These are phyloP conservation scores for Ciconia stormi DNA, from an alignment of 2,113 vertebrate species.

Conservation along the genomic window DNA sequence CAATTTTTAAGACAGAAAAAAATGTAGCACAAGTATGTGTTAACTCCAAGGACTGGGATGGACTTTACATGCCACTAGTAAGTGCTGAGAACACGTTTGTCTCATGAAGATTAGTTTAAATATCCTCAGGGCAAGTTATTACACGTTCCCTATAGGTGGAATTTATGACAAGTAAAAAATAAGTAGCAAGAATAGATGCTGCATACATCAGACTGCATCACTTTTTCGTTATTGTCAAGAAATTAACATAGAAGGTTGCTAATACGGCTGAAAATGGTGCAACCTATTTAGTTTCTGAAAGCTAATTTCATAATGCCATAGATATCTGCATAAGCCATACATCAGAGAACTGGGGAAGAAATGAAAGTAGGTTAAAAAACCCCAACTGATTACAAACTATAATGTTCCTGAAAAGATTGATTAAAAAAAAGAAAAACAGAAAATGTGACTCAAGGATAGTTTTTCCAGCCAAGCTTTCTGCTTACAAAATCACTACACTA, in stretches of 20 bases:
- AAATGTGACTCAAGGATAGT: neutral
- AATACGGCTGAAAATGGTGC: neutral
- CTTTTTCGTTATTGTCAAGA: neutral
- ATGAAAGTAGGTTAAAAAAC: neutral
- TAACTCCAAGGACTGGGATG: neutral
- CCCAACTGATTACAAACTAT: neutral
- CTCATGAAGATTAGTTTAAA: constrained; percentile 8
- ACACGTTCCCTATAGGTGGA: neutral
- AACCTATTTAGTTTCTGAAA: constrained; percentile 24
- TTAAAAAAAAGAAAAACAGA: neutral
- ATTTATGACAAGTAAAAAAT: constrained; percentile 8
- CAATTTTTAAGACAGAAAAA: neutral
- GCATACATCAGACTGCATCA: neutral
- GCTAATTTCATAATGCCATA: neutral
- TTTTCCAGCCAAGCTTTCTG: neutral
- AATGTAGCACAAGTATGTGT: neutral
- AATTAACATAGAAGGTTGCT: neutral
- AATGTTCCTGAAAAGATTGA: neutral
- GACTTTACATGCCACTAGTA: neutral
- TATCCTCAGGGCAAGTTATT: neutral
- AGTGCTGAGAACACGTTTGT: neutral
- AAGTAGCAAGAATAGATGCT: neutral
- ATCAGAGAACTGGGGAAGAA: constrained; percentile 8
- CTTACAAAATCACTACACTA: neutral
- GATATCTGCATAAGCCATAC: neutral